Base-by-base conservation (phyloP, 2,888 invertebrate species). In the Palloptera scutellata region DNA sequence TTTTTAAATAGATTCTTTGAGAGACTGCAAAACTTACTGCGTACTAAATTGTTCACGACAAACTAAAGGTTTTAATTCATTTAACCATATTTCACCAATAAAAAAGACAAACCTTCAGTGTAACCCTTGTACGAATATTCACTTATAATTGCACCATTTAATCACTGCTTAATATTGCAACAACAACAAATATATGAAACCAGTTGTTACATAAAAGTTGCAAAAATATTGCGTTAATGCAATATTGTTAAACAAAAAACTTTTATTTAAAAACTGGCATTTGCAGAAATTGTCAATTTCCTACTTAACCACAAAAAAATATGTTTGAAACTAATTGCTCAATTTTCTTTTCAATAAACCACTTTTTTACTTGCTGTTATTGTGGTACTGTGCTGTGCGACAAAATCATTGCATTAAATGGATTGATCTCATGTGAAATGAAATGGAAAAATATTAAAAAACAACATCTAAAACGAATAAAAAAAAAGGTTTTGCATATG, bases 401-500 rank as follows among this genome's bases (percentile, higher is more conserved):
- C 51, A 48, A n/a, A 42, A 54, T 48, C 48, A n/a, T 48, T 15
- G 6, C 48, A n/a, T 48, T 15, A 30, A 30, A 30, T 30, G 30
- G 30, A 30, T 30, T 30, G 30, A 30, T 30, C 30, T 30, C 30
- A 30, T 30, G 30, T 6, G 30, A 30, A 30, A 30, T 30, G 30
- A 30, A 30, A 30, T 30, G 15, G 15, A 48, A 48, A 1, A 64
- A 52, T 48, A 55, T 51, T 55, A 60, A 59, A 74, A 71, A 72
- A 69, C 62, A 66, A 58, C 61, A 51, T 10, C 41, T 30, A 52
- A 61, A 40, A 19, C n/a, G n/a, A 57, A 17, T 8, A 41, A 12
- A 55, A 52, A 45, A 54, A 58, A 65, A 96, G 96, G 96, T 83
- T 97, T 97, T 85, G 96, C 96, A 70, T 97, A 97, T 86, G 96